phyloP scores from a whole-genome alignment of 2,888 invertebrate species.

The Eupithecia abbreviata region DNA sequence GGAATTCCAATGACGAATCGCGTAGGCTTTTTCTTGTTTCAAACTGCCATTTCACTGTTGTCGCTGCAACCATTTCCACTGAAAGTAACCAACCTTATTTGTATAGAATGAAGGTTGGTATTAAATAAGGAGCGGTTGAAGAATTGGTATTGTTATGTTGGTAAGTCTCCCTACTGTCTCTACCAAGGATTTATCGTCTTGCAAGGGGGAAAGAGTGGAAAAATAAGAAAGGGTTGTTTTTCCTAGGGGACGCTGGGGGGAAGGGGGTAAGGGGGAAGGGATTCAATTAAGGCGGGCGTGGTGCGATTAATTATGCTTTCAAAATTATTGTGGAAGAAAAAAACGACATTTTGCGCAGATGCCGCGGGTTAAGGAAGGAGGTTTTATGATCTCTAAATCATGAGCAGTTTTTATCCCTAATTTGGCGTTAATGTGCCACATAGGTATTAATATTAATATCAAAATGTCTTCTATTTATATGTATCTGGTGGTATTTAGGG shows the following conservation, averaged over 20 bases:
- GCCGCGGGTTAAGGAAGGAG: conserved; percentile 35
- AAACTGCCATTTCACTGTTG: conserved; percentile 52
- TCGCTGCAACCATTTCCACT: conserved; percentile 26
- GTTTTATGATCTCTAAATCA: conserved; percentile 28
- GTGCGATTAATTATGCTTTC: conserved; percentile 80
- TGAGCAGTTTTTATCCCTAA: background rate
- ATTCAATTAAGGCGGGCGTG: conserved; percentile 79
- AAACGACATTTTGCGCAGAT: conserved; percentile 49
- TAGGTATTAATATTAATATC: background rate
- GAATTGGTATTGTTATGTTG: conserved; percentile 46
- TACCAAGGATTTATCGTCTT: conserved; percentile 83
- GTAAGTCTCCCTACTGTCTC: conserved; percentile 80
- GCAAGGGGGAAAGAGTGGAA: conserved; percentile 75
- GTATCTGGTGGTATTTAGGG: no score
- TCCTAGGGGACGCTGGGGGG: conserved; percentile 71
- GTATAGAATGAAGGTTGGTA: conserved; percentile 11
- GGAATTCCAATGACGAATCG: conserved; percentile 83
- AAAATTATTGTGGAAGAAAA: conserved; percentile 61
- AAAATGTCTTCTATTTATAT: background rate
- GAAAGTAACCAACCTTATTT: conserved; percentile 10
- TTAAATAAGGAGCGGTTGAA: background rate
- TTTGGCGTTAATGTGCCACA: background rate
- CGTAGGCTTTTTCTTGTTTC: conserved; percentile 81
- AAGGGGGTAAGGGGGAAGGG: conserved; percentile 67
- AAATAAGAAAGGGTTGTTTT: conserved; percentile 84